Evolutionary conservation across 2,797 vertebrate genomes (phyloP).

Genomic region (Phataginus tricuspis): DNA sequence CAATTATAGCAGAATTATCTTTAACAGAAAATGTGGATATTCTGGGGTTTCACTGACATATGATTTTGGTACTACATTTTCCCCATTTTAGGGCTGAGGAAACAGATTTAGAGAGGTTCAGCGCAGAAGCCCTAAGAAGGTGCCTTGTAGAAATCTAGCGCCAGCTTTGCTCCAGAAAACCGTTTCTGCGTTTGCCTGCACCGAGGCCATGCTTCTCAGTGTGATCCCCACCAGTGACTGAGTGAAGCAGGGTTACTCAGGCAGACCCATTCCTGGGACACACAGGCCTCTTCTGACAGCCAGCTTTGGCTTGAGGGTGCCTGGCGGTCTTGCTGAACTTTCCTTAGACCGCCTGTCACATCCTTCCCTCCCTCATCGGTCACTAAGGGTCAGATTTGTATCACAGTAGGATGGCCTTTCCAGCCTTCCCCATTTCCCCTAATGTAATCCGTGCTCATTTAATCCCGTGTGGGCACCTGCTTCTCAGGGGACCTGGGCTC

Average conservation of each 20-base stretch:
- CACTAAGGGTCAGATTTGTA: not conserved
- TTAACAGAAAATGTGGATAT: not conserved
- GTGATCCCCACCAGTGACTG: not conserved
- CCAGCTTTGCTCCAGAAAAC: not conserved
- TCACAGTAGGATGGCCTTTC: not conserved
- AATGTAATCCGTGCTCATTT: not conserved
- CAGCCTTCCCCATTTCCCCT: not conserved
- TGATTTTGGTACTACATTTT: not conserved
- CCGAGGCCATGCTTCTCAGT: not conserved
- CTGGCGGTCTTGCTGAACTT: not conserved
- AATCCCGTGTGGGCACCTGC: not conserved
- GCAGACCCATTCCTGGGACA: not conserved
- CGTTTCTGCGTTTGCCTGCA: accelerated
- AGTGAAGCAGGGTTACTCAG: not conserved
- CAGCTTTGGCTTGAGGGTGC: not conserved
- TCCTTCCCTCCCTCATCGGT: not conserved
- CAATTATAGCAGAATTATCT: not conserved
- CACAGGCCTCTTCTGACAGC: not conserved
- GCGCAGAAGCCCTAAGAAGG: not conserved
- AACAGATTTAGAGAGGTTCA: not conserved
- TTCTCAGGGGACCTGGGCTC: not conserved
- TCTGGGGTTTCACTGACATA: not conserved
- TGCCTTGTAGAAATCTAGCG: accelerated
- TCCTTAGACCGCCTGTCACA: not conserved
- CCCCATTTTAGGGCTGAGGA: not conserved